phyloP scores from a whole-genome alignment of 2,797 vertebrate genomes.

The Melanogrammus aeglefinus region DNA sequence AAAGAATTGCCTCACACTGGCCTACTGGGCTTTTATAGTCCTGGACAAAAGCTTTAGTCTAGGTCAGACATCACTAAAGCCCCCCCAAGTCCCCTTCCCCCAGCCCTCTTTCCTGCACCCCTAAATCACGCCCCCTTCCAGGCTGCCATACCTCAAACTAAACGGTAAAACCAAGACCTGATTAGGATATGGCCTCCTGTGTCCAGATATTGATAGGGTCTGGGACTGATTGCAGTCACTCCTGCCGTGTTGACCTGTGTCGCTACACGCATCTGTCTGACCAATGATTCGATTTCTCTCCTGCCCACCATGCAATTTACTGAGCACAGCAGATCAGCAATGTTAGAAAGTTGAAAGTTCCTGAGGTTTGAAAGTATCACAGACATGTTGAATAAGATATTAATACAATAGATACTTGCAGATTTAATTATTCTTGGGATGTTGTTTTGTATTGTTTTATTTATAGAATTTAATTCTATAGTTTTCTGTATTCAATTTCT shows the following conservation, averaged over 20 bases:
- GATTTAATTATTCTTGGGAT: neutral
- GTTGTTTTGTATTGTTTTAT: neutral
- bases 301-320: neutral
- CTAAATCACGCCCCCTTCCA: constrained; percentile 23
- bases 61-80: constrained; percentile 23
- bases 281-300: neutral
- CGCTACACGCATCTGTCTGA: neutral
- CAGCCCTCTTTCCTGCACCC: neutral
- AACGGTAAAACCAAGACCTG: constrained; percentile 44
- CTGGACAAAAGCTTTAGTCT: constrained; percentile 51
- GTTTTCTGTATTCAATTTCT: neutral
- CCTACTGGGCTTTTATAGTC: constrained; percentile 67
- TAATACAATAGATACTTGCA: neutral
- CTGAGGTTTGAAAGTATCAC: neutral
- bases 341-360: too few species aligned
- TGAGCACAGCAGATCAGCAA: too few species aligned
- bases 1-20: constrained; percentile 42
- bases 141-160: constrained; percentile 17
- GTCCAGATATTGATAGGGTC: neutral
- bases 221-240: constrained; percentile 47
- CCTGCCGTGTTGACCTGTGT: neutral
- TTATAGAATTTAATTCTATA: neutral
- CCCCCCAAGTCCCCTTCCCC: constrained; percentile 15
- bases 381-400: neutral
- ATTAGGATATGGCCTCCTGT: constrained; percentile 24